Percentiles rank a stretch among this genome's conserved stretches.
Evolutionary conservation across 1,140 invertebrate genomes (phyloP).

Genomic region (Rhopalosiphum maidis): DNA sequence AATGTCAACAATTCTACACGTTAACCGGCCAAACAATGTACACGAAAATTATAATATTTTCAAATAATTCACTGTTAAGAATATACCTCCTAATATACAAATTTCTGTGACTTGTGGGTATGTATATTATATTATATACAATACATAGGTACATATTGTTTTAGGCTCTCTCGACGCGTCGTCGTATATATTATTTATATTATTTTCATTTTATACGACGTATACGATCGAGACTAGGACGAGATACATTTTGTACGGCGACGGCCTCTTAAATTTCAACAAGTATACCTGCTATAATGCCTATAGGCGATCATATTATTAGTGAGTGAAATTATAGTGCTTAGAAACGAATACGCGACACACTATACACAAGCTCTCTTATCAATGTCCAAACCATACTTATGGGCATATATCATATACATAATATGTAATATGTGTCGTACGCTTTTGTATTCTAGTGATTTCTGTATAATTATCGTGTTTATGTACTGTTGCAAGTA

Average conservation of each 20-base stretch:
- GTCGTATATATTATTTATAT: not conserved
- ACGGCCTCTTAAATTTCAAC: not conserved
- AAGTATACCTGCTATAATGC: not conserved
- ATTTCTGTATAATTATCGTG: slow-evolving; percentile 16
- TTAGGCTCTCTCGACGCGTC: not conserved
- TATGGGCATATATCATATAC: not conserved
- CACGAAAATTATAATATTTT: not conserved
- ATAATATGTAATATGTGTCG: not conserved
- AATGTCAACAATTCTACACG: not conserved
- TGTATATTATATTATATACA: no score
- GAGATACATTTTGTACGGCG: not conserved
- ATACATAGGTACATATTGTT: not conserved
- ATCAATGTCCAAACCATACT: not conserved
- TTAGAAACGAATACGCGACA: not conserved
- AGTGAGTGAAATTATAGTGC: not conserved
- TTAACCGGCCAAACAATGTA: not conserved
- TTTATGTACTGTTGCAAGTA: not conserved
- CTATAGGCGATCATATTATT: not conserved
- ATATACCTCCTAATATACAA: not conserved
- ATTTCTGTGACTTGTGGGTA: not conserved
- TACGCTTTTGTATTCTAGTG: not conserved
- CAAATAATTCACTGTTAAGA: not conserved
- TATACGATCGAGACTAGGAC: not conserved
- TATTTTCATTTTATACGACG: not conserved
- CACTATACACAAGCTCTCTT: not conserved